A percentile compares a stretch with the other conserved stretches of the same genome.
These are phyloP conservation scores for Austrofundulus limnaeus DNA, from an alignment of 2,113 vertebrate genomes.

Conservation along the genomic window DNA sequence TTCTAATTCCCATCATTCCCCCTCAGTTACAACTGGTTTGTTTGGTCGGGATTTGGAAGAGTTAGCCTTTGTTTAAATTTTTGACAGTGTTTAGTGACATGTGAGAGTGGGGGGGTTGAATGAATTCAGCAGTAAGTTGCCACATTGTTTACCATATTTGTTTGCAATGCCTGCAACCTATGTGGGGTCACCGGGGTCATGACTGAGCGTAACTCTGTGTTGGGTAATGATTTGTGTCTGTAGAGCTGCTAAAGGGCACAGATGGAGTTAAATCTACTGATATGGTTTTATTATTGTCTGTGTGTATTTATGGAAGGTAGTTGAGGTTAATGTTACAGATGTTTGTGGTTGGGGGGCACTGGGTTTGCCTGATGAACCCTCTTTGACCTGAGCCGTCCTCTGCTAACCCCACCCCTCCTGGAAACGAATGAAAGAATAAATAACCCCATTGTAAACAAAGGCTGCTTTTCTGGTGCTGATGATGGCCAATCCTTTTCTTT, in stretches of 20 bases:
- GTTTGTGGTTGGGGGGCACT: conserved; percentile 18
- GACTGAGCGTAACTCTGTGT: neutral
- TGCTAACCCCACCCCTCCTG: conserved; percentile 46
- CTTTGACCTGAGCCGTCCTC: too few species aligned
- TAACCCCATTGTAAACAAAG: conserved; percentile 58
- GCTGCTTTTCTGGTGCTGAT: conserved; percentile 47
- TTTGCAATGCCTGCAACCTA: neutral
- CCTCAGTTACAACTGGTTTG: too few species aligned
- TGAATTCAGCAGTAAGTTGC: conserved; percentile 1
- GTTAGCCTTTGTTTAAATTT: too few species aligned
- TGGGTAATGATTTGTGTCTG: conserved; percentile 19
- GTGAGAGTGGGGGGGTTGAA: neutral
- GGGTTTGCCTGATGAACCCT: conserved; percentile 53
- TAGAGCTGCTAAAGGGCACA: neutral
- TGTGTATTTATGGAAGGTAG: conserved; percentile 14
- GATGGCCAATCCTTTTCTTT: conserved; percentile 35
- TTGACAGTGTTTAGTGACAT: neutral
- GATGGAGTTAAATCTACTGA: neutral
- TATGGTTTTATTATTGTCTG: neutral
- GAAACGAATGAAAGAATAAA: conserved; percentile 60
- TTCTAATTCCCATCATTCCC: too few species aligned
- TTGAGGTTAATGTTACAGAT: conserved; percentile 7
- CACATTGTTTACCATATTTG: conserved; percentile 8
- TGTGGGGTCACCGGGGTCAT: conserved; percentile 13
- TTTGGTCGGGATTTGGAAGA: too few species aligned